A percentile compares a stretch with the other conserved stretches of the same genome.
These are phyloP conservation scores for Endomychus coccineus DNA, from an alignment of 2,888 invertebrate species.

Conservation along the genomic window DNA sequence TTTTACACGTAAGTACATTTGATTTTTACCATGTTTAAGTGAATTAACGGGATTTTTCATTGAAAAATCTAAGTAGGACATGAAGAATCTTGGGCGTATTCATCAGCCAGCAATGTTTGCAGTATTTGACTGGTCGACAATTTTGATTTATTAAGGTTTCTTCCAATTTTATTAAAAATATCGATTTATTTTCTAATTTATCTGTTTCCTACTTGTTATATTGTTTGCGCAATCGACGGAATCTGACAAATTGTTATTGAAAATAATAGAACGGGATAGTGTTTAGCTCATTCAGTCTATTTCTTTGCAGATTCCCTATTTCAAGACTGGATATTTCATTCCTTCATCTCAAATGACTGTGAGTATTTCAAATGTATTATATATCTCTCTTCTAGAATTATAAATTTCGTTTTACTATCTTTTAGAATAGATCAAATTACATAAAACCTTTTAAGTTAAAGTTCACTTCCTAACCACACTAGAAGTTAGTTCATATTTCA, in stretches of 20 bases:
- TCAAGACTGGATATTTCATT: conserved; percentile 10
- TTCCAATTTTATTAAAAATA: conserved; percentile 39
- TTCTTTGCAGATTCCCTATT: conserved; percentile 10
- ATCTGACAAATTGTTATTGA: no score
- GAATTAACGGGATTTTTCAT: conserved; percentile 26
- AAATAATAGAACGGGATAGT: no score
- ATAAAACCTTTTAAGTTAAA: no score
- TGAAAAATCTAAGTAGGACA: conserved; percentile 39
- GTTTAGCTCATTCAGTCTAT: no score
- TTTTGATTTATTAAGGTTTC: conserved; percentile 39
- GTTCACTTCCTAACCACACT: no score
- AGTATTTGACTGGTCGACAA: conserved; percentile 37
- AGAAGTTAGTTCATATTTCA: no score
- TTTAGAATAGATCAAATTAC: no score
- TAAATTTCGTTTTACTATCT: no score
- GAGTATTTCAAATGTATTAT: no score
- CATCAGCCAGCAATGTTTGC: conserved; percentile 34
- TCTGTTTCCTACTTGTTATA: no score
- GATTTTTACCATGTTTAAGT: conserved; percentile 9
- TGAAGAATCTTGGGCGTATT: conserved; percentile 39
- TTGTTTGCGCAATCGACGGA: no score
- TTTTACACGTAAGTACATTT: conserved; percentile 27
- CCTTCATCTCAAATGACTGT: conserved; percentile 8
- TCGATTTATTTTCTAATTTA: conserved; percentile 27
- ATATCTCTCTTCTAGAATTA: no score